Base-by-base conservation (phyloP, 37 sponge, comb jelly and placozoan genomes). In the Chondrilla cf. caribensis region DNA sequence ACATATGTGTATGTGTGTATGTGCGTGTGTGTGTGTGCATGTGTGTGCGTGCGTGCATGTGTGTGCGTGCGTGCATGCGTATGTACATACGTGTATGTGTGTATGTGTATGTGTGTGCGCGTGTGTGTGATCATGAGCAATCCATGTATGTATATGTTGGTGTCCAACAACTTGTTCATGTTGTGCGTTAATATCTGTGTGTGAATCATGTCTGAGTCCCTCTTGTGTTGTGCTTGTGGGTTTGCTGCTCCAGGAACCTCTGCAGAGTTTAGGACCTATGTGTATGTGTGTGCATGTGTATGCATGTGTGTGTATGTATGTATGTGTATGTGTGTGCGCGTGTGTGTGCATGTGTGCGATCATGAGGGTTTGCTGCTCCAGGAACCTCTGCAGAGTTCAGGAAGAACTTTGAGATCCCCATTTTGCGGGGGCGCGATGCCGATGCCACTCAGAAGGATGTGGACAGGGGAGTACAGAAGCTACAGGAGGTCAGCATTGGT, bases 401-500 rank as follows among this genome's bases (percentile, higher is more conserved):
- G 76, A 83, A 84, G 43, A 84, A 81, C 44, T 97, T 97, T 85
- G 96, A 97, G 90, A 88, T 76, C 8, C 98, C 98, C 31, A 97
- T 97, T 31, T 62, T 97, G 80, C 80, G 89, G 17, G 94, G 96
- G 2, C 91, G 98, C 0, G 98, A 97, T 76, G 87, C 96, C 38
- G 81, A 71, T 67, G 98, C 98, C 17, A 86, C 81, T 29, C 89
- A 87, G 25, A 86, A 86, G 68, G 93, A 87, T 25, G 80, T 78
- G 25, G 59, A 81, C 57, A 51, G 51, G 40, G 98, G 92, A 25
- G 36, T 60, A 29, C 93, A 95, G 92, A 93, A 79, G 77, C 82
- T 97, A 60, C 59, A 81, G 24, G 98, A 97, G 85, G 75, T 97
- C 37, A 86, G 76, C 57, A 19, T 55, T 11, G 57, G 39, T n/a